phyloP scores from a whole-genome alignment of 2,888 invertebrate genomes.

The Drosophila greeni region DNA sequence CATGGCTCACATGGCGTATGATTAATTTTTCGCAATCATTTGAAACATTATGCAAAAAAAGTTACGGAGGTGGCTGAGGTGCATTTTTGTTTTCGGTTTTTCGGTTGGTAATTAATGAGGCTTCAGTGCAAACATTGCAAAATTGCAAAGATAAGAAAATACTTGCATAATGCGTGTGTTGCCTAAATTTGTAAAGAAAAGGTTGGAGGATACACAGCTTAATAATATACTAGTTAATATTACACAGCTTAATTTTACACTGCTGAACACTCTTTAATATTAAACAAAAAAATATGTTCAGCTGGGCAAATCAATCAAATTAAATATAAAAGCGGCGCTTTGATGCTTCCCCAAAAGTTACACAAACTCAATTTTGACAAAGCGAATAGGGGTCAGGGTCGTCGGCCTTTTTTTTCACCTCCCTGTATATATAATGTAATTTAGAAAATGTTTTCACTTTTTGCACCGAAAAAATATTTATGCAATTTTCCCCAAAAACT shows the following conservation, averaged over 20 bases:
- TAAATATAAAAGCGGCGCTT: conserved; percentile 1
- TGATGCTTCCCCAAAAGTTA: conserved; percentile 44
- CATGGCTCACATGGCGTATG: conserved; percentile 42
- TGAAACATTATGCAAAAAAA: conserved; percentile 39
- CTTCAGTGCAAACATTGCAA: conserved; percentile 9
- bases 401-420: neutral
- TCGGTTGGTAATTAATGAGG: conserved; percentile 54
- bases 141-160: neutral
- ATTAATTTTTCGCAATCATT: conserved; percentile 54
- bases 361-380: conserved; percentile 59
- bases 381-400: conserved; percentile 11
- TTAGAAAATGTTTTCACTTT: conserved; percentile 32
- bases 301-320: conserved; percentile 6
- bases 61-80: conserved; percentile 22
- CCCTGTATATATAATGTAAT: conserved; percentile 33
- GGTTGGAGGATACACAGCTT: neutral
- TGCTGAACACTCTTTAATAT: neutral
- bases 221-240: no score
- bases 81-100: conserved; percentile 33
- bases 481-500: conserved; percentile 13
- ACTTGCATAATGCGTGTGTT: conserved; percentile 5
- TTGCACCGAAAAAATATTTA: conserved; percentile 25
- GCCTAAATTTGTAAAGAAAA: neutral
- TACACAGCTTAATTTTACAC: no score
- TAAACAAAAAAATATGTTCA: neutral